phyloP scores from a whole-genome alignment of 92 coral and sea anemone species.

The Palythoa caribaeorum region DNA sequence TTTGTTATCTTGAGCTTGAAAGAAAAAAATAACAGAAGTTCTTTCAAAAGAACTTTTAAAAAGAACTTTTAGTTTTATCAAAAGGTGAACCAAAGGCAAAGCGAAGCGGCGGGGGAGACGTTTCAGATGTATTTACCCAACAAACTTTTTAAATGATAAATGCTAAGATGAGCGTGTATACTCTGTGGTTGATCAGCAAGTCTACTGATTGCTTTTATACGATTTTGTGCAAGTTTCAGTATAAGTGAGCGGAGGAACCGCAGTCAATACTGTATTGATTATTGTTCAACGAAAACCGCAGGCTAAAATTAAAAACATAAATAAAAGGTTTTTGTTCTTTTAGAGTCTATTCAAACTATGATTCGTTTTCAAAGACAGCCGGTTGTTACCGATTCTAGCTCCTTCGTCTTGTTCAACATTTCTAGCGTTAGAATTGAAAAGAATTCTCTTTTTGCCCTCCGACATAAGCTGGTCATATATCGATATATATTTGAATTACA shows the following conservation, averaged over 20 bases:
- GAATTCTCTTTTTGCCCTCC: neutral
- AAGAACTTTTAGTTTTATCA: no score
- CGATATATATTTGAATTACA: neutral
- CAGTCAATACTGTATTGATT: neutral
- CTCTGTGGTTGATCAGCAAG: neutral
- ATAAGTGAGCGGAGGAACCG: neutral
- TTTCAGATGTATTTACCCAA: neutral
- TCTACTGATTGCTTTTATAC: neutral
- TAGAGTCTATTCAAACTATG: neutral
- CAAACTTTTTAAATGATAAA: neutral
- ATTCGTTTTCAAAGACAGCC: neutral
- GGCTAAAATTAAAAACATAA: slow-evolving; percentile 2
- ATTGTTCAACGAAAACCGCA: slow-evolving; percentile 21
- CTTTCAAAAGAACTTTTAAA: no score
- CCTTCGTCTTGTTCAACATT: neutral
- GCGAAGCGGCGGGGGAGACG: neutral
- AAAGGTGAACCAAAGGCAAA: neutral
- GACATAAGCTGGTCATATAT: neutral
- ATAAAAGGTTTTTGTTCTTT: slow-evolving; percentile 24
- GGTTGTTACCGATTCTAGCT: neutral
- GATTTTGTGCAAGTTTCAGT: neutral
- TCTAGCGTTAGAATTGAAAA: neutral
- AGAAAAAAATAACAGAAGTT: no score
- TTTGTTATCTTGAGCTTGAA: no score
- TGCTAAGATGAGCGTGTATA: neutral